phyloP scores from a whole-genome alignment of 2,113 vertebrate genomes.

The Dendropsophus ebraccatus region DNA sequence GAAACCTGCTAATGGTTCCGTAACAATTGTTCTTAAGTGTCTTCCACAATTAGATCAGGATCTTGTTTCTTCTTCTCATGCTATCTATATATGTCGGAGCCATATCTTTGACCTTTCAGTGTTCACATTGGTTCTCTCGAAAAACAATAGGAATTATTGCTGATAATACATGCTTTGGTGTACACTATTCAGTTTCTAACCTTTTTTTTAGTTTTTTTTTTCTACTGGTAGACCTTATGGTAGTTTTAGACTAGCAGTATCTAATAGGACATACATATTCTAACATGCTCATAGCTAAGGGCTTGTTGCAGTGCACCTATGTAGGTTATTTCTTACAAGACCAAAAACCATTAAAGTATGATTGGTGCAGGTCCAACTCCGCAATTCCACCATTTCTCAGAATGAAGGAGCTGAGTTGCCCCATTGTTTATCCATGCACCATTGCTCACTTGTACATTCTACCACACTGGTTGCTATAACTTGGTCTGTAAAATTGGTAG shows the following conservation, averaged over 20 bases:
- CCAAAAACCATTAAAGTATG: background rate
- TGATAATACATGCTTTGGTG: background rate
- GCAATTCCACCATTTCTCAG: background rate
- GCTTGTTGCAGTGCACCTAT: background rate
- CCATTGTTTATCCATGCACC: background rate
- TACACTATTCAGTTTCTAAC: background rate
- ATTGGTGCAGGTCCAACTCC: background rate
- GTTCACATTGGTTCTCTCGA: background rate
- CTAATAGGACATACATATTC: background rate
- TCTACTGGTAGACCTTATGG: background rate
- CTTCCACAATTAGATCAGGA: background rate
- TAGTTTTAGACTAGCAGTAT: background rate
- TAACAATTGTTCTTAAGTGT: too few relatives aligned
- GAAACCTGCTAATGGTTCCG: constrained; percentile 12
- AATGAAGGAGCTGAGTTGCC: background rate
- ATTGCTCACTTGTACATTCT: background rate
- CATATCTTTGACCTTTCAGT: background rate
- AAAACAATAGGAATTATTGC: background rate
- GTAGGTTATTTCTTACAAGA: background rate
- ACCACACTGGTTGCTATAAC: too few relatives aligned
- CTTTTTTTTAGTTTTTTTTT: background rate
- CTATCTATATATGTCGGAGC: background rate
- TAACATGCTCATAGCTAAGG: background rate
- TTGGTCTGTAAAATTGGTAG: too few relatives aligned
- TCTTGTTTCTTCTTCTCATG: background rate